Evolutionary conservation across 2,797 vertebrate species (phyloP).

Genomic region (Delichon dasypus): DNA sequence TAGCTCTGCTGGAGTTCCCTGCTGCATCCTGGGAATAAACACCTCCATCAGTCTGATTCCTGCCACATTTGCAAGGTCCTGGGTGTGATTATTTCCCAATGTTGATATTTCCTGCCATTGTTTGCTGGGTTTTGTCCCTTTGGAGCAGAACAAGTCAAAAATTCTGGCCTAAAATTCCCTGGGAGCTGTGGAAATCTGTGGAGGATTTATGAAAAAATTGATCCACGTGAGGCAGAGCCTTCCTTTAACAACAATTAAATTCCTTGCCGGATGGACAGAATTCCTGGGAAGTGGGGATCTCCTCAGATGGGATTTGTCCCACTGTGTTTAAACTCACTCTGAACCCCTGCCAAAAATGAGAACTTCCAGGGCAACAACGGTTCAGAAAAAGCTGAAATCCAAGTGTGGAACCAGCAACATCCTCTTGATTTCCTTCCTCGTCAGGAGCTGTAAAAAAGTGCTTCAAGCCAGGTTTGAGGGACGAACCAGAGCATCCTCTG

Average conservation of each 20-base stretch:
- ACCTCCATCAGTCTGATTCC: not conserved
- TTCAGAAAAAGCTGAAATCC: not conserved
- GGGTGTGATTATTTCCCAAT: not conserved
- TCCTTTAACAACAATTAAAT: not conserved
- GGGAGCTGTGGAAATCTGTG: not conserved
- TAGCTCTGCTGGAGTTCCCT: not conserved
- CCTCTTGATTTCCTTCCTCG: not conserved
- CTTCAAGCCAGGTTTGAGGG: not conserved
- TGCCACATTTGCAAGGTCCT: not conserved
- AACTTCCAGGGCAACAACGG: accelerated
- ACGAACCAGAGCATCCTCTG: not conserved
- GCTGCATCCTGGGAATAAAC: not conserved
- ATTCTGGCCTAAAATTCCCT: not conserved
- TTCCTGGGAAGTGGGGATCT: not conserved
- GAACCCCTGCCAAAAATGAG: not conserved
- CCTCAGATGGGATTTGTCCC: not conserved
- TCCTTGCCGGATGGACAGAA: not conserved
- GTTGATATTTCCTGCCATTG: not conserved
- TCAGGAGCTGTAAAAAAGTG: not conserved
- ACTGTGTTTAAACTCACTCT: not conserved
- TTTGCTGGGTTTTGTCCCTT: not conserved
- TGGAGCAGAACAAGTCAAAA: not conserved
- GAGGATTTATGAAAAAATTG: not conserved
- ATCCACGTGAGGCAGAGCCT: not conserved
- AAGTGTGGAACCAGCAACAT: not conserved